Base-by-base conservation (phyloP, 1,140 invertebrate genomes). In the Thaumetopoea pityocampa region DNA sequence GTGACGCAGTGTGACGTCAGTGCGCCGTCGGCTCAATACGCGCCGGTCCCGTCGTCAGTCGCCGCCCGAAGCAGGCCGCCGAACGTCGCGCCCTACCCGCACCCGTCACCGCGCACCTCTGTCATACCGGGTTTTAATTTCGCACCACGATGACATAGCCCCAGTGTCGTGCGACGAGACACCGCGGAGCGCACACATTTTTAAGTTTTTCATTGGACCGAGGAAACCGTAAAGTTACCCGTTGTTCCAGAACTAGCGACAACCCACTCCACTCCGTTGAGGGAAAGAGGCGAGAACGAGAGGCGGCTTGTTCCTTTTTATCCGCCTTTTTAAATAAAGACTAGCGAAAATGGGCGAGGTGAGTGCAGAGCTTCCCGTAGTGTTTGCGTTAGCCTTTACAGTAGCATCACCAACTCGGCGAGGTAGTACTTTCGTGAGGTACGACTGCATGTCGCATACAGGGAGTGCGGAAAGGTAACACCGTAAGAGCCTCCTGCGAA, bases 1-100 rank as follows among this genome's bases (percentile, higher is more conserved):
- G 81, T 85, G 81, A 86, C 84, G 81, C 84, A 86, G 81, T 86
- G 81, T 86, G 83, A 85, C 84, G 84, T 80, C 80, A 79, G 68
- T 73, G 78, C 67, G 71, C 77, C 59, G 62, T 61, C 71, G 68
- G 72, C 77, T 81, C 78, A 54, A 82, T 79, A 80, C 63, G 61
- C 66, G 69, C 63, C 54, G 63, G 62, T 67, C 59, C 67, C 62
- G 57, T 50, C 69, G 60, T 62, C 78, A 80, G 78, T 82, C 82
- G 78, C 73, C 78, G 77, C 76, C 78, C 77, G 76, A 66, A 68
- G 56, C 76, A 73, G 79, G 80, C 80, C 77, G 60, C 67, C 67
- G 65, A 73, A 66, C 68, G 79, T 69, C 76, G 80, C 70, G 71
- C 71, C 59, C 67, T 61, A 57, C 71, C 70, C 73, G 70, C 64